Evolutionary conservation across 2,888 invertebrate species (phyloP).

Genomic region (Tenthredo mesomela): DNA sequence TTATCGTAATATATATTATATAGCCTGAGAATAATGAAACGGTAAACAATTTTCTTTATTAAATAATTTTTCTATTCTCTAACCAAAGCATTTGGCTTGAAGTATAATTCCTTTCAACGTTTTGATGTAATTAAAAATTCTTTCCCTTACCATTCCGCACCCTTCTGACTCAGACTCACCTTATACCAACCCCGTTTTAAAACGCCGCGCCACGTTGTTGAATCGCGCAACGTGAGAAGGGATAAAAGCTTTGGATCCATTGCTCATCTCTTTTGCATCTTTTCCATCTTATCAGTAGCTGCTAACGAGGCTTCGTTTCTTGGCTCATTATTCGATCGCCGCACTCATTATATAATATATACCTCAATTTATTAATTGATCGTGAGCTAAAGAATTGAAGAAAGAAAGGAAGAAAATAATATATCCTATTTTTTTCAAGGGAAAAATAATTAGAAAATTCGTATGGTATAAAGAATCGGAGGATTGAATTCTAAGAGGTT

Average conservation of each 20-base stretch:
- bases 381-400: background rate
- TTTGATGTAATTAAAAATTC: constrained; percentile 42
- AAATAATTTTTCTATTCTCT: background rate
- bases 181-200: background rate
- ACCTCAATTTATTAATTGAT: background rate
- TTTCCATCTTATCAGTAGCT: background rate
- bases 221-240: background rate
- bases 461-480: background rate
- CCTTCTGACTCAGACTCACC: background rate
- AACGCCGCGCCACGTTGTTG: background rate
- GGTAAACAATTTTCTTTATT: background rate
- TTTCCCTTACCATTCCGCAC: background rate
- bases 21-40: background rate
- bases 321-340: constrained; percentile 1
- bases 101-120: background rate
- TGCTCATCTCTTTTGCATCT: constrained; percentile 14
- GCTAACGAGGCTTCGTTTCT: constrained; percentile 36
- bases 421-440: background rate
- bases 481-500: background rate
- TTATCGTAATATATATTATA: background rate
- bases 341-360: background rate
- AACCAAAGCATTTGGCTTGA: background rate
- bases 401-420: background rate
- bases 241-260: constrained; percentile 12
- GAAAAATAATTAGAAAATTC: background rate